Evolutionary conservation across 1,140 invertebrate genomes (phyloP), one percentile per base, ranked within the genome.

Genomic region (Neodiprion lecontei): DNA sequence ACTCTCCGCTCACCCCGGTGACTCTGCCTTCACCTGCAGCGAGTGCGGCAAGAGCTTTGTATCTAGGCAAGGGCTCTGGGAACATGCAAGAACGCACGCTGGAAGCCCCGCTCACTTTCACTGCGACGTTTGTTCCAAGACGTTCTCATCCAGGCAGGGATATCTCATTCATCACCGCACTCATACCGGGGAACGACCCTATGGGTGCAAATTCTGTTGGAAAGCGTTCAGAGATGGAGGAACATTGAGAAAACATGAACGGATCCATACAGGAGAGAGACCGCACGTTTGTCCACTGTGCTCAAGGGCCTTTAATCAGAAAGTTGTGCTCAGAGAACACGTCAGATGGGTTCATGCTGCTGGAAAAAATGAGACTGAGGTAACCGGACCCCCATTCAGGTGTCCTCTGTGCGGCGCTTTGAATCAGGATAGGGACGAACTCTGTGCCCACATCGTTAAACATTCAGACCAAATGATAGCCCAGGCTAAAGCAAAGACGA

Each of bases 131-230:
- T 90, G 89, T 75, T 85, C 85, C 1, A 89, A 90, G 74, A 88
- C 86, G 1, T 89, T 90, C 67, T 86, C 89, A 67, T 89, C 89
- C 76, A 81, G 91, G 79, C 96, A 95, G 90, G 90, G 96, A 0
- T 90, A 90, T 72, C 89, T 93, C 72, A 94, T 94, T 73, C 92
- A 93, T 77, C 86, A 90, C 71, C 85, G 91, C 10, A 91, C 89
- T 3, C 91, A 92, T 69, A 91, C 91, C 0, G 91, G 91, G 0
- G 91, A 92, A 76, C 89, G 90, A 68, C 89, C 93, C 0, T 94
- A 94, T 78, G 92, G 91, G 23, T 96, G 95, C 80, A 91, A 90
- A 71, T 94, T 94, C 79, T 96, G 95, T 82, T 94, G 94, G 79
- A 96, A 96, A 82, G 91, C 94, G 67, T 96, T 96, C 75, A 83